A percentile compares a stretch with the other conserved stretches of the same genome.
Evolutionary conservation across 30 jellyfish, hydroid and myxozoan species (phyloP).

Genomic region (Morbakka virulenta): DNA sequence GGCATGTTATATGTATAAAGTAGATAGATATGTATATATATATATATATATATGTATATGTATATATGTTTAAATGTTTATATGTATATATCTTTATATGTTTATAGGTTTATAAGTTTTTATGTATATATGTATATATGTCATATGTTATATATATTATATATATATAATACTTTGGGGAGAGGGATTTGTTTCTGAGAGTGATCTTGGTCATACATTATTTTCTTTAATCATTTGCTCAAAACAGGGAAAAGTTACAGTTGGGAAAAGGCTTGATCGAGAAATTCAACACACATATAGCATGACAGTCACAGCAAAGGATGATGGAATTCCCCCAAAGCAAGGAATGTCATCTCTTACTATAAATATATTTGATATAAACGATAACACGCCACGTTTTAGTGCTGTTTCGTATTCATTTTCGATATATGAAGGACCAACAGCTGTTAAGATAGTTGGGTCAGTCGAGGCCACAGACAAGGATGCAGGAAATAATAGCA

Average conservation of each 20-base stretch:
- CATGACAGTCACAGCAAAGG: constrained; percentile 40
- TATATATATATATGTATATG: no score
- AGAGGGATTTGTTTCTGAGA: no score
- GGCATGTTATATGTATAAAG: no score
- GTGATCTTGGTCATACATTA: no score
- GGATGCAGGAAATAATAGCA: constrained; percentile 58
- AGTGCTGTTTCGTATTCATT: neutral
- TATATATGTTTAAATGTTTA: no score
- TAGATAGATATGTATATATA: no score
- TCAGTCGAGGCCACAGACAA: constrained; percentile 40
- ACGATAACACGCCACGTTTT: constrained; percentile 20
- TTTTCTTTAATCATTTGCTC: no score
- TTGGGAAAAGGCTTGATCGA: constrained; percentile 38
- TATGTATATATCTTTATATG: no score
- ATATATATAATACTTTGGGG: no score
- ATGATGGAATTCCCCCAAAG: constrained; percentile 54
- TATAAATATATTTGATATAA: constrained; percentile 9
- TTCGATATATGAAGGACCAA: neutral
- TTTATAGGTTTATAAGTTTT: no score
- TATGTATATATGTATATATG: no score
- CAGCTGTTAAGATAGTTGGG: neutral
- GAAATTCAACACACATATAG: constrained; percentile 21
- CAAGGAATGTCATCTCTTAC: constrained; percentile 20
- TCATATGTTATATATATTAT: no score
- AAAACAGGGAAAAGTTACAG: constrained; percentile 47